These are phyloP conservation scores for Lipophrys pholis DNA, from an alignment of 2,113 vertebrate genomes.

Conservation along the genomic window DNA sequence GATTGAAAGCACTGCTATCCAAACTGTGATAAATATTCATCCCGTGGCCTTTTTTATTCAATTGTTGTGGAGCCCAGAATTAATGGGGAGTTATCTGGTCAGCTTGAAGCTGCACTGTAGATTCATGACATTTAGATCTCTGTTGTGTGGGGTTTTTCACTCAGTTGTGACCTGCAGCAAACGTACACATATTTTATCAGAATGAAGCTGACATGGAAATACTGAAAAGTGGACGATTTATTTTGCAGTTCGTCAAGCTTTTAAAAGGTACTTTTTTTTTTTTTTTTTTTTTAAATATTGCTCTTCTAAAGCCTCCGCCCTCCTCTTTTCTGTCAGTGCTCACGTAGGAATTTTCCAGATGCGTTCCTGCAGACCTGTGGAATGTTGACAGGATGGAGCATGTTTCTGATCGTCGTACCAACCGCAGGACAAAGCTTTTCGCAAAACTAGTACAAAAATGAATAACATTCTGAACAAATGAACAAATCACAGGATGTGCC, in stretches of 20 bases:
- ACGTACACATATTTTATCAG: conserved; percentile 6
- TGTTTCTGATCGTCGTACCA: conserved; percentile 43
- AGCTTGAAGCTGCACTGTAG: conserved; percentile 27
- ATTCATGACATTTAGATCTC: conserved; percentile 63
- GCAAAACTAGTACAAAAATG: conserved; percentile 35
- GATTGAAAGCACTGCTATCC: conserved; percentile 62
- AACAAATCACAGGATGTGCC: not conserved
- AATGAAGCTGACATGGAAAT: conserved; percentile 13
- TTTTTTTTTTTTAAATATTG: not conserved
- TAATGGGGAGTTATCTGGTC: conserved; percentile 57
- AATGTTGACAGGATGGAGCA: conserved; percentile 81
- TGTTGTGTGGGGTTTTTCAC: conserved; percentile 13
- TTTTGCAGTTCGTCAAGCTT: conserved; percentile 21
- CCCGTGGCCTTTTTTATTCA: conserved; percentile 65
- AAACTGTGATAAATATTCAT: conserved; percentile 74
- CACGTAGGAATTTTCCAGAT: conserved; percentile 76
- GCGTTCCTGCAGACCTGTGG: conserved; percentile 61
- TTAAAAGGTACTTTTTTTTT: not conserved
- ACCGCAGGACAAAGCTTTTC: conserved; percentile 38
- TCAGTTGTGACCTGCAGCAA: conserved; percentile 20
- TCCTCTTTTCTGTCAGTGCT: conserved; percentile 13
- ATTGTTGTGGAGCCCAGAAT: conserved; percentile 50
- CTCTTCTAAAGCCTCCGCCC: conserved; percentile 3
- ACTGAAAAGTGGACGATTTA: conserved; percentile 7
- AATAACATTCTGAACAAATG: not conserved